These are phyloP conservation scores for Allobates femoralis DNA, from an alignment of 2,797 vertebrate species.

Conservation along the genomic window DNA sequence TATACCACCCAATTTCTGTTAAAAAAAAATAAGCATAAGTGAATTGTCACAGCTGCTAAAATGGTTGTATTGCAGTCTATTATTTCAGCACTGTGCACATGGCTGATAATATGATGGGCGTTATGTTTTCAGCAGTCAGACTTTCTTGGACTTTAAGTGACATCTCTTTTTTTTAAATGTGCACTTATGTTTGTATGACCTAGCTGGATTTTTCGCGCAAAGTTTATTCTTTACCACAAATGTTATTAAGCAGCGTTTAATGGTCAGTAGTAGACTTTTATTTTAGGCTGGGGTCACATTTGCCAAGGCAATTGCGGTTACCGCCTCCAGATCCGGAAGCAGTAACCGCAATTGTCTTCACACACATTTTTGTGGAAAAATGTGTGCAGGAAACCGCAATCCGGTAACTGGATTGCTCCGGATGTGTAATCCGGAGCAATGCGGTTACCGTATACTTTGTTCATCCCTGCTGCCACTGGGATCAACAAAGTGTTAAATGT, in stretches of 20 bases:
- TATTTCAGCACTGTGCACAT: constrained; percentile 42
- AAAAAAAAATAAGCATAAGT: not conserved
- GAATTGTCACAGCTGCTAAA: not conserved
- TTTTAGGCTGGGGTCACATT: too few relatives aligned
- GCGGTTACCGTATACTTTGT: too few relatives aligned
- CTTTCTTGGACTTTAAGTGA: not conserved
- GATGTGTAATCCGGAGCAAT: too few relatives aligned
- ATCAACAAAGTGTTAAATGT: too few relatives aligned
- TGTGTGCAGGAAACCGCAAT: too few relatives aligned
- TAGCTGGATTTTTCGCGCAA: not conserved
- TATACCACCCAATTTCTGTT: not conserved
- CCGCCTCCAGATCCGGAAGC: too few relatives aligned
- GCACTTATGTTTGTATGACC: not conserved
- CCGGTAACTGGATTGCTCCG: too few relatives aligned
- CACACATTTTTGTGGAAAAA: too few relatives aligned
- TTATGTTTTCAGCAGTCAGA: constrained; percentile 6
- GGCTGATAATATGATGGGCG: not conserved
- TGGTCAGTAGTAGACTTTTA: not conserved
- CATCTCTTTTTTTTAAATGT: not conserved
- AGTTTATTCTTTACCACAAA: not conserved
- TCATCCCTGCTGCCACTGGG: too few relatives aligned
- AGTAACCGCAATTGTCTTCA: too few relatives aligned
- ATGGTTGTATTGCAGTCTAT: constrained; percentile 39
- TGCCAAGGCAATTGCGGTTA: too few relatives aligned
- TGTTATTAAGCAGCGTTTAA: not conserved